Evolutionary conservation across 2,113 vertebrate genomes (phyloP).

Genomic region (Semnornis frantzii): DNA sequence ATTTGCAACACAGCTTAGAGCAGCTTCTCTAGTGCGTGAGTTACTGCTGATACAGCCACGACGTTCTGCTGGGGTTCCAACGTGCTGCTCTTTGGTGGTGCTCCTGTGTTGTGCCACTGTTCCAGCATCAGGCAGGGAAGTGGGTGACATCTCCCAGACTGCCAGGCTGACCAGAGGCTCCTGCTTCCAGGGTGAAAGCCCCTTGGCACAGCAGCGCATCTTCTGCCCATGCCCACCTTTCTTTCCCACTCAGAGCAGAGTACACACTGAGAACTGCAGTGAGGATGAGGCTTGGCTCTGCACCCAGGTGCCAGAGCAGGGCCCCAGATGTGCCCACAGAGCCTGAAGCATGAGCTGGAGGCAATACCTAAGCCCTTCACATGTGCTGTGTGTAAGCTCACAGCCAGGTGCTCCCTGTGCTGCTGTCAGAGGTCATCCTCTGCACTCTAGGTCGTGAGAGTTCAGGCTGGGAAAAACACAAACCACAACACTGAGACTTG

Average conservation of each 20-base stretch:
- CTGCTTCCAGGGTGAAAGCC: not conserved
- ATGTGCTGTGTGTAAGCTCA: rapidly evolving
- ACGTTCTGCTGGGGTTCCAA: not conserved
- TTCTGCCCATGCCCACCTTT: rapidly evolving
- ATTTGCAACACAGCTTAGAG: not conserved
- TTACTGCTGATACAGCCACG: not conserved
- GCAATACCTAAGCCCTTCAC: not conserved
- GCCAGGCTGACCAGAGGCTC: not conserved
- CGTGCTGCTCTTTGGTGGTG: not conserved
- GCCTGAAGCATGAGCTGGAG: not conserved
- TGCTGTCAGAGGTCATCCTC: not conserved
- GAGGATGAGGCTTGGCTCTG: not conserved
- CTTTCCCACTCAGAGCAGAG: not conserved
- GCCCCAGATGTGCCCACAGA: rapidly evolving
- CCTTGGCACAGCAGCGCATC: not conserved
- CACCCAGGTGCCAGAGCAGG: not conserved
- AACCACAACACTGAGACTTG: not conserved
- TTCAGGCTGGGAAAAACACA: not conserved
- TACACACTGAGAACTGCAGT: not conserved
- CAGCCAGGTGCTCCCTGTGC: not conserved
- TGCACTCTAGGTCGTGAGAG: not conserved
- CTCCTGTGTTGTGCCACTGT: not conserved
- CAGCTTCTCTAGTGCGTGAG: not conserved
- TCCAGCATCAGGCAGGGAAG: not conserved
- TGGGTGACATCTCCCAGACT: not conserved